phyloP scores from a whole-genome alignment of 2,113 vertebrate species.

The Mormyrus lacerda region DNA sequence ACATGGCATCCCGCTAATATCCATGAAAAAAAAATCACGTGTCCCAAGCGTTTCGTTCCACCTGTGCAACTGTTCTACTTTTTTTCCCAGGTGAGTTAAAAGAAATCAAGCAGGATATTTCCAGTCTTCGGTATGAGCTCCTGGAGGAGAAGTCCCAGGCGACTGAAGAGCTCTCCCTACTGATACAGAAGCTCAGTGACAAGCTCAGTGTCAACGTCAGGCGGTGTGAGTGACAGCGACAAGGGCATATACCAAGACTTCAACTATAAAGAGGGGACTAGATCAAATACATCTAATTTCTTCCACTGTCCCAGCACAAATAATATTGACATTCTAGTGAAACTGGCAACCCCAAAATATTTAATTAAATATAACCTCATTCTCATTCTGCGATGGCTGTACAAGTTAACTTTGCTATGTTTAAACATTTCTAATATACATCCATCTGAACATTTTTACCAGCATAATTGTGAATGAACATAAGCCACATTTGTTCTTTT shows the following conservation, averaged over 20 bases:
- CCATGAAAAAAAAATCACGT: neutral
- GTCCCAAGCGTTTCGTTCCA: neutral
- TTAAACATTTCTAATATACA: neutral
- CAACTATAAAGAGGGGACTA: neutral
- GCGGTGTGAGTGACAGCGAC: slow-evolving; percentile 51
- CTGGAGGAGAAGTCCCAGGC: slow-evolving; percentile 82
- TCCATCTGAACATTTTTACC: neutral
- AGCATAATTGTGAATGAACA: neutral
- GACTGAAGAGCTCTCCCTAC: slow-evolving; percentile 71
- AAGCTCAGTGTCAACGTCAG: slow-evolving; percentile 64
- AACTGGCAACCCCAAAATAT: neutral
- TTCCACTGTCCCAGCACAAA: neutral
- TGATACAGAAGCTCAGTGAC: slow-evolving; percentile 80
- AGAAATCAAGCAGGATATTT: slow-evolving; percentile 88
- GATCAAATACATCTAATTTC: neutral
- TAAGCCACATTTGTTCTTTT: neutral
- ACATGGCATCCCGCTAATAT: neutral
- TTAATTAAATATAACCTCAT: neutral
- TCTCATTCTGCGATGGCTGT: neutral
- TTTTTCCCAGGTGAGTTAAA: slow-evolving; percentile 71
- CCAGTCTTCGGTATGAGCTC: slow-evolving; percentile 81
- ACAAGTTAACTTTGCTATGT: neutral
- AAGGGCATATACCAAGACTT: neutral
- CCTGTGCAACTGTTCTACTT: neutral
- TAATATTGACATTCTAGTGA: neutral